Percentiles rank a stretch among this genome's conserved stretches.
phyloP scores from a whole-genome alignment of 2,113 vertebrate genomes.

The Aviceda subcristata region DNA sequence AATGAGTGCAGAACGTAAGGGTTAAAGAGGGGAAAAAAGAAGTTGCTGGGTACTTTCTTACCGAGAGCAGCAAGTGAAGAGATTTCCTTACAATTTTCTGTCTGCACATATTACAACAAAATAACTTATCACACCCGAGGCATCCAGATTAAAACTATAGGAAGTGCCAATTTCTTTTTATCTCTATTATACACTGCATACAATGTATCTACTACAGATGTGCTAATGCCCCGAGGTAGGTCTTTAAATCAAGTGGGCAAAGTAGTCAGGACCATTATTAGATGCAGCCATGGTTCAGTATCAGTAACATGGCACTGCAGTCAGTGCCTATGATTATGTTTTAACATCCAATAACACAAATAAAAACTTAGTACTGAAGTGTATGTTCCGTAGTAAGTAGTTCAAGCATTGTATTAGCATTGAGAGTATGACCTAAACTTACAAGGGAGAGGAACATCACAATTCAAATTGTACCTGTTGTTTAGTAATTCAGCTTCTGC shows the following conservation, averaged over 20 bases:
- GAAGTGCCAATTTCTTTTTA: neutral
- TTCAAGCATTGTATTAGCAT: neutral
- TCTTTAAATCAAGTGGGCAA: neutral
- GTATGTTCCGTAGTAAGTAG: neutral
- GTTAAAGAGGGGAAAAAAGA: neutral
- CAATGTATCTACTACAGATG: neutral
- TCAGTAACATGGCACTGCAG: neutral
- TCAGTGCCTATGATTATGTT: neutral
- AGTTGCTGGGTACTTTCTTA: neutral
- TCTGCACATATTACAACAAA: neutral
- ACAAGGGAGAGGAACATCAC: neutral
- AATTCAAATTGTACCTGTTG: neutral
- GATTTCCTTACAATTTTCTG: neutral
- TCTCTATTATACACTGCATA: neutral
- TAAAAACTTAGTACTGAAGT: neutral
- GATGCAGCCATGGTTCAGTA: neutral
- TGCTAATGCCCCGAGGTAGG: neutral
- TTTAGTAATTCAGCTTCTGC: neutral
- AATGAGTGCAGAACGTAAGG: neutral
- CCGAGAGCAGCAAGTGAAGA: neutral
- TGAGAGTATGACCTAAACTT: neutral
- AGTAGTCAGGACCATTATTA: neutral
- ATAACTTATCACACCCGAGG: neutral
- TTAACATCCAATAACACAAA: neutral
- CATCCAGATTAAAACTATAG: neutral